phyloP scores from a whole-genome alignment of 2,888 invertebrate genomes.

The Drosophila ustulata region DNA sequence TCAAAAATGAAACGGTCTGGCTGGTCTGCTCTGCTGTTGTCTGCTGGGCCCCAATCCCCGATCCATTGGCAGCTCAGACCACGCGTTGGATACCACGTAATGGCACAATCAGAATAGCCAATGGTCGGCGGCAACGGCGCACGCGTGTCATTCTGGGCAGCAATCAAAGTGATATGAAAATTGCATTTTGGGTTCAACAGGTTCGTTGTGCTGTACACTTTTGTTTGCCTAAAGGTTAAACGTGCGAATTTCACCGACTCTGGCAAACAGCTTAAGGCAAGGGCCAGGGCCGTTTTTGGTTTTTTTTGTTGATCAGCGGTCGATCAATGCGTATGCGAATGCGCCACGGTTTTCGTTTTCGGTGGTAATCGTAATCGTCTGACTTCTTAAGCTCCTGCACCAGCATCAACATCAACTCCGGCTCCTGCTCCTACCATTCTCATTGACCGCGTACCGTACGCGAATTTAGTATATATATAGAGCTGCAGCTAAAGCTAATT shows the following conservation, averaged over 20 bases:
- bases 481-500: constrained; percentile 74
- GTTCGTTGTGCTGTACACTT: constrained; percentile 65
- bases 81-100: constrained; percentile 59
- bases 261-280: constrained; percentile 23
- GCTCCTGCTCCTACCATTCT: constrained; percentile 42
- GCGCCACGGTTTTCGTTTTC: constrained; percentile 60
- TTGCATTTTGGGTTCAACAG: constrained; percentile 82
- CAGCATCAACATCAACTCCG: constrained; percentile 41
- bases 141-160: constrained; percentile 79
- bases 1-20: constrained; percentile 63
- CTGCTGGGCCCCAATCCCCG: constrained; percentile 20
- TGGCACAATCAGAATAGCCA: constrained; percentile 65
- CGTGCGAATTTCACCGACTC: constrained; percentile 79
- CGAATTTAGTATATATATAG: constrained; percentile 68
- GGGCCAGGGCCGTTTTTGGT: constrained; percentile 29
- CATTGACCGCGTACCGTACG: constrained; percentile 73
- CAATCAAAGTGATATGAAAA: constrained; percentile 84
- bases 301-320: constrained; percentile 54
- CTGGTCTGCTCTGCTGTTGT: not conserved
- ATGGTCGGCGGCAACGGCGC: constrained; percentile 54
- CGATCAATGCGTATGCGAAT: constrained; percentile 59
- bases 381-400: constrained; percentile 72
- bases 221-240: constrained; percentile 81
- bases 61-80: constrained; percentile 69
- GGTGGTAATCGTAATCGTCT: constrained; percentile 80